These are phyloP conservation scores for Nomada hirtipes DNA, from an alignment of 2,888 invertebrate genomes.

Conservation along the genomic window DNA sequence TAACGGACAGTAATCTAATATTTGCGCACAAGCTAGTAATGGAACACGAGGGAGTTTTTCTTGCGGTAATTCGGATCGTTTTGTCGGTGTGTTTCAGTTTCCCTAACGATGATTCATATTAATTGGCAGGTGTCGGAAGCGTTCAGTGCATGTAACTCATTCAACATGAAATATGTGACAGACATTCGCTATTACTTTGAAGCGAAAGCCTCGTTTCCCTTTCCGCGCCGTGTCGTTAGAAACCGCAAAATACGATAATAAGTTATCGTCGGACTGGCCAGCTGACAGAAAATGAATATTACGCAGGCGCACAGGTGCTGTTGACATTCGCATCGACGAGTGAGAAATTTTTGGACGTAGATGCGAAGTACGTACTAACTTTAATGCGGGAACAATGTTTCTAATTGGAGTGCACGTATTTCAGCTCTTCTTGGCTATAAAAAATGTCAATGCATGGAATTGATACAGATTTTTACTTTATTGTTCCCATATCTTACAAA, in stretches of 20 bases:
- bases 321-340: constrained; percentile 23
- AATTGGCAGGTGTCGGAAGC: constrained; percentile 42
- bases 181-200: constrained; percentile 41
- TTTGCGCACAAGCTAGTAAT: neutral
- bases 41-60: constrained; percentile 5
- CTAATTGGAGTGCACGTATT: no score
- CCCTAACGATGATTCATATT: constrained; percentile 25
- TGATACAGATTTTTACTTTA: no score
- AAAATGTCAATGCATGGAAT: no score
- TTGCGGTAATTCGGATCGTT: constrained; percentile 1
- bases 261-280: constrained; percentile 59
- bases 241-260: constrained; percentile 68
- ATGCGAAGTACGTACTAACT: no score
- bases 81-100: constrained; percentile 25
- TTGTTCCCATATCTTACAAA: no score
- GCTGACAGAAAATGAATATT: constrained; percentile 62
- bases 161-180: constrained; percentile 39
- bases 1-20: neutral
- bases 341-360: constrained; percentile 24
- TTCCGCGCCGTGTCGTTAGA: constrained; percentile 49
- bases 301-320: constrained; percentile 49
- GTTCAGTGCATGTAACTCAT: constrained; percentile 26
- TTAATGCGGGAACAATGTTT: no score
- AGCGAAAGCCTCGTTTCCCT: constrained; percentile 32
- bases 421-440: no score